These are phyloP conservation scores for Tapirus terrestris DNA, from an alignment of 2,113 vertebrate species.

Conservation along the genomic window DNA sequence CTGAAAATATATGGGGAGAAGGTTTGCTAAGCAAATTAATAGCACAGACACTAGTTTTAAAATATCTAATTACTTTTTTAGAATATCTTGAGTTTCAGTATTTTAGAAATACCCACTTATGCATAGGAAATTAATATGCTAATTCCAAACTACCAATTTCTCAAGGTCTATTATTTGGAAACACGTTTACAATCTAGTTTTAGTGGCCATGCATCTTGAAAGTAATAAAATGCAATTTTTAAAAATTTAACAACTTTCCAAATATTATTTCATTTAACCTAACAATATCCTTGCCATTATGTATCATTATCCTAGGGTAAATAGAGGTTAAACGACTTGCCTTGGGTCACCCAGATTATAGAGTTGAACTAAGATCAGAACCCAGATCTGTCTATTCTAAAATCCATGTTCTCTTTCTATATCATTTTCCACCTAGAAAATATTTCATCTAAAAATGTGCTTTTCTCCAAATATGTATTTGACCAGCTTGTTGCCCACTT, in stretches of 20 bases:
- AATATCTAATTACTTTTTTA: slow-evolving; percentile 1
- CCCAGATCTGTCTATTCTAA: background rate
- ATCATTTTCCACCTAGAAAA: background rate
- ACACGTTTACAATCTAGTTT: slow-evolving; percentile 10
- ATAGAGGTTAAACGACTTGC: background rate
- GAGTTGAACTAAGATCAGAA: background rate
- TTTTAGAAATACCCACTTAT: background rate
- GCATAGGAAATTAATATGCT: slow-evolving; percentile 20
- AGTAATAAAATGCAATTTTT: background rate
- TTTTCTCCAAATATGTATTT: background rate
- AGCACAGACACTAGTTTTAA: background rate
- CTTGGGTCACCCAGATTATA: background rate
- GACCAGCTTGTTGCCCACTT: background rate
- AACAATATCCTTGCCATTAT: background rate
- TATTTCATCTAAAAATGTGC: background rate
- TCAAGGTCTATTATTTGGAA: slow-evolving; percentile 3
- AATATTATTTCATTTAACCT: slow-evolving; percentile 2
- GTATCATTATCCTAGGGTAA: background rate
- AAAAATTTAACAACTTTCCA: background rate
- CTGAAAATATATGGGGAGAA: background rate
- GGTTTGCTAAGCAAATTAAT: slow-evolving; percentile 19
- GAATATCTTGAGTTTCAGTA: slow-evolving; percentile 12
- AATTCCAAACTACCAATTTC: background rate
- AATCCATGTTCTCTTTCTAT: background rate
- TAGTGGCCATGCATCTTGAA: background rate